Percentiles rank a stretch among this genome's conserved stretches.
phyloP scores from a whole-genome alignment of 2,888 invertebrate genomes.

The Drosophila differens region DNA sequence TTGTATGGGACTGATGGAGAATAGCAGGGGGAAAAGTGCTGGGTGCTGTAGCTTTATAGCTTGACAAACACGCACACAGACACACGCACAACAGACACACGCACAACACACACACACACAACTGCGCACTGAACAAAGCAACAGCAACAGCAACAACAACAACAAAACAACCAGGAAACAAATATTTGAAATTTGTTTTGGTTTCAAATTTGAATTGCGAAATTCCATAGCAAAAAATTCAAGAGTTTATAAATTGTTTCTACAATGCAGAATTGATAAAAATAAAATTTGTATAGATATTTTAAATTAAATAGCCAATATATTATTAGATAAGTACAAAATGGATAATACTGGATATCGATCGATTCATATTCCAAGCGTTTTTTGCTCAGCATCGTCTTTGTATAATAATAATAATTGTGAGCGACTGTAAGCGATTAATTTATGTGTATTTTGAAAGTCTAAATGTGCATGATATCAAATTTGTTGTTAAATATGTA shows the following conservation, averaged over 20 bases:
- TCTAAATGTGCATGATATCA: slow-evolving; percentile 40
- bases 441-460: slow-evolving; percentile 10
- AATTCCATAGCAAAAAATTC: neutral
- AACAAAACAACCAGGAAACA: neutral
- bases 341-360: slow-evolving; percentile 15
- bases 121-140: slow-evolving; percentile 7
- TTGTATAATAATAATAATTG: slow-evolving; percentile 17
- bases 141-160: neutral
- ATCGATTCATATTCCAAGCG: slow-evolving; percentile 26
- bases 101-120: slow-evolving; percentile 13
- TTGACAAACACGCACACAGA: neutral
- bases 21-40: neutral
- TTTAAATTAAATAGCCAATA: slow-evolving; percentile 32
- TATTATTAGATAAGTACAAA: slow-evolving; percentile 24
- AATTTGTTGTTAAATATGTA: slow-evolving; percentile 62
- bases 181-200: slow-evolving; percentile 15
- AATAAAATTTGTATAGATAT: slow-evolving; percentile 22
- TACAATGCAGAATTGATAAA: slow-evolving; percentile 25
- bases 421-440: slow-evolving; percentile 16
- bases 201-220: slow-evolving; percentile 22
- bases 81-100: slow-evolving; percentile 5
- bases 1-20: slow-evolving; percentile 14
- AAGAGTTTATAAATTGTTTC: slow-evolving; percentile 26
- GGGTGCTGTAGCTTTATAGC: slow-evolving; percentile 5
- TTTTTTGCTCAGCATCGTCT: slow-evolving; percentile 36